Percentiles rank a stretch among this genome's conserved stretches.
These are phyloP conservation scores for Borostomias antarcticus DNA, from an alignment of 2,797 vertebrate genomes.

Conservation along the genomic window DNA sequence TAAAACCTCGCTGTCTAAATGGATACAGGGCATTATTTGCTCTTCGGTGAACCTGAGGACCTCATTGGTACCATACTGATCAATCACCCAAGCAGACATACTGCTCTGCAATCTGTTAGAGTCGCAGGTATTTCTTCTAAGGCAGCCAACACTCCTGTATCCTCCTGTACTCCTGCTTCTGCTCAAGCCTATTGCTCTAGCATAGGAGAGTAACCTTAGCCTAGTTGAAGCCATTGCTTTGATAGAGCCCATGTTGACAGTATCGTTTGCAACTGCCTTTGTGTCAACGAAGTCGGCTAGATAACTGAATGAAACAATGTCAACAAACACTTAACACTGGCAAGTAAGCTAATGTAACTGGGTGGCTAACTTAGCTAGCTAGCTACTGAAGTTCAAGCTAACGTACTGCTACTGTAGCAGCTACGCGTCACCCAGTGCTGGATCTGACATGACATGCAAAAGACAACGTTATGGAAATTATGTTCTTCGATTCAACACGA, in stretches of 20 bases:
- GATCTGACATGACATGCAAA: background rate
- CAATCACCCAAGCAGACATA: slow-evolving; percentile 92
- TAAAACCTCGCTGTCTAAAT: slow-evolving; percentile 84
- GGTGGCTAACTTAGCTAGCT: no score
- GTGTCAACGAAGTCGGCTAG: slow-evolving; percentile 13
- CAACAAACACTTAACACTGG: no score
- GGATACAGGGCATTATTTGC: slow-evolving; percentile 74
- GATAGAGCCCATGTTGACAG: slow-evolving; percentile 4
- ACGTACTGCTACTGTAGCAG: no score
- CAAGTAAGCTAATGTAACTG: no score
- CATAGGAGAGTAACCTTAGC: slow-evolving; percentile 35
- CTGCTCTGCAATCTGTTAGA: slow-evolving; percentile 54
- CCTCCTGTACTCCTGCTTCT: slow-evolving; percentile 39
- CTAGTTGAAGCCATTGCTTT: slow-evolving; percentile 47
- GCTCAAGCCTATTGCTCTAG: slow-evolving; percentile 23
- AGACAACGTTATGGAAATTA: background rate
- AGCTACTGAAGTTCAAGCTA: no score
- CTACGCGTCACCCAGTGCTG: background rate
- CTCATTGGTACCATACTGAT: slow-evolving; percentile 85
- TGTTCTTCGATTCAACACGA: background rate
- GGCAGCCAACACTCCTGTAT: slow-evolving; percentile 15
- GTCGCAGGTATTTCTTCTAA: slow-evolving; percentile 62
- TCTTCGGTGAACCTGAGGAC: slow-evolving; percentile 80
- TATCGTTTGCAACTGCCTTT: slow-evolving; percentile 17
- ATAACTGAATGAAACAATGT: background rate